Base-by-base conservation (phyloP, 2,888 invertebrate genomes). In the Eucriotettix oculatus region DNA sequence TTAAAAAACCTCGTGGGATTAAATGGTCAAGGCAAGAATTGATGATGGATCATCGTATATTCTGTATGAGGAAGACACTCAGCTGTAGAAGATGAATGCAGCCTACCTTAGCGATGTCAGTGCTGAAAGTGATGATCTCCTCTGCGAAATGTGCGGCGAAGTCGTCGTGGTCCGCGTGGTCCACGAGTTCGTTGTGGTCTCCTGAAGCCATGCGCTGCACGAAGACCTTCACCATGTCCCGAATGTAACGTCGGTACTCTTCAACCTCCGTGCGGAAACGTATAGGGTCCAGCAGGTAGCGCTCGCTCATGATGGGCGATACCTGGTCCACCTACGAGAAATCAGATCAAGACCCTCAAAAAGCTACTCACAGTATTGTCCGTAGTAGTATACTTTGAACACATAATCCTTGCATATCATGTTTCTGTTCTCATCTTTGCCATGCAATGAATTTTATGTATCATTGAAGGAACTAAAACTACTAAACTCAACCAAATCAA, bases 291-390 rank as follows among this genome's bases (percentile, higher is more conserved):
- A 82, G 75, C 12, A 84, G 75, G 71, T 84, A 83, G 56, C 80
- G 78, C 67, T 84, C 83, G 67, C 80, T 81, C 72, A 83, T 83
- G 44, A 82, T 83, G 0, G 83, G 82, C 0, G 83, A 76, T 14
- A 81, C 79, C 72, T 84, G 84, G 70, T 83, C 82, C 66, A 83
- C 74, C 83, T 83, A 70, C 53, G 69, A 68, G 43, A 64, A 29
- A n/a, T n/a, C 29, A 29, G 29, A 29, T 29, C 29, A 29, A 29
- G 2, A 29, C 7, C 29, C 29, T 29, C 3, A 5, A 5, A 29
- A 29, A 29, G 29, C 29, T 7, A 29, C 3, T 29, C 29, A 29
- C 29, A 29, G 2, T 5, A 29, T 29, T 29, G 7, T n/a, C n/a
- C n/a, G n/a, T n/a, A n/a, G n/a, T n/a, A n/a, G n/a, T n/a, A n/a